Conservation (phyloP, 2,797 vertebrate genomes). For the Hemibagrus guttatus region DNA sequence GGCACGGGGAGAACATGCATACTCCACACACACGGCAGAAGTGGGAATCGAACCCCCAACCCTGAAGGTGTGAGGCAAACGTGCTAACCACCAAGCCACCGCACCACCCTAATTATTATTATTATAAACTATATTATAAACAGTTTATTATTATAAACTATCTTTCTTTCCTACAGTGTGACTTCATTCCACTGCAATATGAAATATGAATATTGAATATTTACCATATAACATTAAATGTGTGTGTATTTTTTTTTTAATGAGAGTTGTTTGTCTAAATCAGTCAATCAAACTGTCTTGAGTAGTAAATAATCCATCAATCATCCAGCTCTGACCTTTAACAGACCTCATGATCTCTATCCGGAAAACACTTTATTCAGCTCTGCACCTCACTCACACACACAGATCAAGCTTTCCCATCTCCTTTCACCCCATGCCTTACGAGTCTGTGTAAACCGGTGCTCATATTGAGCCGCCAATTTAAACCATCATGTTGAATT, state of each 20-base stretch:
- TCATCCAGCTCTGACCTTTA: slow-evolving; percentile 37
- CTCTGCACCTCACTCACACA: not conserved
- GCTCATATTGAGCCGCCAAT: not conserved
- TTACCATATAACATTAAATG: no score
- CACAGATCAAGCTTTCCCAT: slow-evolving; percentile 28
- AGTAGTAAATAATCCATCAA: not conserved
- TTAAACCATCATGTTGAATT: not conserved
- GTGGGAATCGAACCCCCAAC: no score
- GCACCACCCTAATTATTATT: no score
- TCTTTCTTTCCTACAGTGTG: not conserved
- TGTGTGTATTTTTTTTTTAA: not conserved
- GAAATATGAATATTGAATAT: not conserved
- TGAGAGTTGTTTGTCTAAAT: not conserved
- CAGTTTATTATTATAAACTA: not conserved
- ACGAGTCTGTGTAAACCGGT: slow-evolving; percentile 6
- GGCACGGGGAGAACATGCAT: no score
- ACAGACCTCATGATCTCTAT: not conserved
- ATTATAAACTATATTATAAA: no score
- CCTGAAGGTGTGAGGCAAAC: no score
- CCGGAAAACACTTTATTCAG: slow-evolving; percentile 23
- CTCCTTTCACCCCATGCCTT: slow-evolving; percentile 14
- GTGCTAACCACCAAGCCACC: no score
- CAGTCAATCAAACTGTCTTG: not conserved
- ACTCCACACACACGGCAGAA: no score
- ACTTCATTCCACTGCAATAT: not conserved